phyloP scores from a whole-genome alignment of 1,140 invertebrate species.

The Pentalonia nigronervosa region DNA sequence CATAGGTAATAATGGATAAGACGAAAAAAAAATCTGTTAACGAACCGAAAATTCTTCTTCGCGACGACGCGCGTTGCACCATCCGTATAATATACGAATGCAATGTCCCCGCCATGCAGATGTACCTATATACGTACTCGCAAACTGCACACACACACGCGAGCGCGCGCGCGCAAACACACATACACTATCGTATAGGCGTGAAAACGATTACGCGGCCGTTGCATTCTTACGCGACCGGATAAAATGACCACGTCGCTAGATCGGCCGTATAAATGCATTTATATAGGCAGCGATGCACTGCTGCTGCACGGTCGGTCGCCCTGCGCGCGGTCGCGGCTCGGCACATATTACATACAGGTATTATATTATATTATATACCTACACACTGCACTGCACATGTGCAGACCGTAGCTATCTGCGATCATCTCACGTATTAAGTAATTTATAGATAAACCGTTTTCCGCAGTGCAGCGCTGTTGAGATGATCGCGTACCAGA shows the following conservation, averaged over 20 bases:
- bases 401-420: constrained; percentile 28
- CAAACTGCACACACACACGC: not conserved
- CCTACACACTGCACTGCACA: not conserved
- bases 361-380: not conserved
- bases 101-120: not conserved
- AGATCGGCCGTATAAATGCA: not conserved
- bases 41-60: not conserved
- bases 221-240: constrained; percentile 30
- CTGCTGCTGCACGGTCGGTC: not conserved
- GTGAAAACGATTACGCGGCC: constrained; percentile 44
- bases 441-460: constrained; percentile 50
- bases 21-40: not conserved
- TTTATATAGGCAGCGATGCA: not conserved
- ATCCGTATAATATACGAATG: not conserved
- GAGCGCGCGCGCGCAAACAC: not conserved
- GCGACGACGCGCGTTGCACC: not conserved
- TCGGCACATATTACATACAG: constrained; percentile 7
- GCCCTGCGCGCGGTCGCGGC: not conserved
- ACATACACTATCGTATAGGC: constrained; percentile 10
- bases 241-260: constrained; percentile 13
- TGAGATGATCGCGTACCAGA: constrained; percentile 5
- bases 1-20: not conserved
- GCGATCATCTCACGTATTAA: constrained; percentile 37
- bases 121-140: not conserved
- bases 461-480: not conserved